Percentiles rank a stretch among this genome's conserved stretches.
phyloP scores from a whole-genome alignment of 2,888 invertebrate genomes.

The Melitaea athalia region DNA sequence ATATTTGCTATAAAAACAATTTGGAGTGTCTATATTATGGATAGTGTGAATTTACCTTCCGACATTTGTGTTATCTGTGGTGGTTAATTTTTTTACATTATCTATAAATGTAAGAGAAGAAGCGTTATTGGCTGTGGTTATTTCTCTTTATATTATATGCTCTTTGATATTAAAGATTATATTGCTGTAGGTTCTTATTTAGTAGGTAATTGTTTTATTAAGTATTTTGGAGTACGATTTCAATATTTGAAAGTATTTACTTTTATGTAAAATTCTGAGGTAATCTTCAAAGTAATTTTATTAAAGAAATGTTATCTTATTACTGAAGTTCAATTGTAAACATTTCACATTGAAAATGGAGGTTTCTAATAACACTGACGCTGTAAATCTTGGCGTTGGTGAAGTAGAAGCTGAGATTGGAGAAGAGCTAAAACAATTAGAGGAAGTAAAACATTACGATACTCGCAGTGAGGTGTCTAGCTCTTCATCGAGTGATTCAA shows the following conservation, averaged over 20 bases:
- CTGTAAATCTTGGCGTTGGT: constrained; percentile 85
- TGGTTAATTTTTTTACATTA: not conserved
- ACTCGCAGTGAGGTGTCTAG: constrained; percentile 95
- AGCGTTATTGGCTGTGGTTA: too few relatives aligned
- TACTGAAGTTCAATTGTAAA: constrained; percentile 11
- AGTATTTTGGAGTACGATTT: not conserved
- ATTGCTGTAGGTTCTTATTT: too few relatives aligned
- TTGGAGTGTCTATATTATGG: not conserved
- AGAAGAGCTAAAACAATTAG: constrained; percentile 89
- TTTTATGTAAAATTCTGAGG: not conserved
- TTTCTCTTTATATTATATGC: too few relatives aligned
- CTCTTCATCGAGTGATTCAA: constrained; percentile 87
- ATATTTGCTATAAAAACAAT: too few relatives aligned
- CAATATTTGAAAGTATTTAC: not conserved
- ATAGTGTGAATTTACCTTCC: not conserved
- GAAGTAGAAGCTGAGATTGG: constrained; percentile 88
- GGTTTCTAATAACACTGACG: constrained; percentile 81
- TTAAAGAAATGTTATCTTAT: not conserved
- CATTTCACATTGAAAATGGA: constrained; percentile 62
- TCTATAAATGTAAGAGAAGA: not conserved
- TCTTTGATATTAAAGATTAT: too few relatives aligned
- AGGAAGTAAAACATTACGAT: constrained; percentile 89
- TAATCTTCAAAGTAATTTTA: not conserved
- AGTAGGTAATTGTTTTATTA: too few relatives aligned
- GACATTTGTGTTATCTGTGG: not conserved